Base-by-base conservation (phyloP, 1,140 invertebrate species). In the Saccostrea glomerata region DNA sequence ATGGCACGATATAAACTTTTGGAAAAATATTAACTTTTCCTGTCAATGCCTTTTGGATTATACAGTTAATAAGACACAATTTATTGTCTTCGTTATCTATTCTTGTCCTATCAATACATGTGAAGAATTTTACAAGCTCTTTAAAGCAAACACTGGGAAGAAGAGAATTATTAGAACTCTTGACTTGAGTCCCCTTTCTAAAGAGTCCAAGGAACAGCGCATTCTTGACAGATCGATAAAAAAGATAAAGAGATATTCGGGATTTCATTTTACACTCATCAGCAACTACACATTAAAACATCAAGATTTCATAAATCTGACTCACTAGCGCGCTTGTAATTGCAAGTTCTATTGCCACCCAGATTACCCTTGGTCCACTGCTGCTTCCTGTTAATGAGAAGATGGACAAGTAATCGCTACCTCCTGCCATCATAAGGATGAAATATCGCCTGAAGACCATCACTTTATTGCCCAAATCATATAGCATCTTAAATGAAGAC, bases 281-380 rank as follows among this genome's bases (percentile, higher is more conserved):
- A 56, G 55, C 82, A 55, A 56, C 20, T 25, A 84, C 15, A 56
- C 82, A 84, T 84, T 84, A 84, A 55, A 84, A 55, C 55, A 56
- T 84, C 82, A 84, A 56, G 55, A 56, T 55, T 84, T 84, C 82
- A 84, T 84, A 84, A 84, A 84, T 84, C 82, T 84, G 82, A 84
- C 82, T 84, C 82, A 84, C 82, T 84, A 55, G 82, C n/a, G 82
- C 82, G 82, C 82, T 84, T 84, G 40, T 55, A 55, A 84, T 55
- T 84, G 82, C 47, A 55, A 54, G 40, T 56, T 84, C 40, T 56
- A 84, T 84, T 84, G 82, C 82, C 82, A 55, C 55, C 47, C 55
- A 54, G 36, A 84, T 84, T 84, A 84, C 82, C 40, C 40, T 36
- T 55, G 47, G 82, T 55, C 82, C 40, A 84, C 55, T 84, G 40